Evolutionary conservation across 2,113 vertebrate genomes (phyloP), one percentile per base, ranked within the genome.

Genomic region (Dasyprocta punctata): DNA sequence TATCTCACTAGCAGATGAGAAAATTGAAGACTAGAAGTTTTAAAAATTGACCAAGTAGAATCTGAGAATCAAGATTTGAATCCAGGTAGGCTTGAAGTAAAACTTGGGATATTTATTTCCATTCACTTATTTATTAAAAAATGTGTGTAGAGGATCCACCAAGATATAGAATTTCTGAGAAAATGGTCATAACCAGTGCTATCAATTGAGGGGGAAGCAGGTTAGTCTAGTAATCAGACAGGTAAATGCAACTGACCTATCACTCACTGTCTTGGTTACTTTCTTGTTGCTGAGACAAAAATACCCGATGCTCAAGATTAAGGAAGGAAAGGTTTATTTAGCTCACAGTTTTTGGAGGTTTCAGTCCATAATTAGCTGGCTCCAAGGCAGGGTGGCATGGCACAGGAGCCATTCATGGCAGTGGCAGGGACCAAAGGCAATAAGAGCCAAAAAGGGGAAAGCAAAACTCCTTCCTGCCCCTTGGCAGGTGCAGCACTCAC

Each of bases 71-170:
- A 92, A 90, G 71, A 87, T 44, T 69, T 6, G 4, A 87, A 87
- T 67, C 4, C 28, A 86, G 84, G 38, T 38, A 73, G 3, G 1
- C 28, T 41, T 92, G 17, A 96, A 24, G 28, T 92, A 90, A 89
- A 96, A 84, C 9, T 10, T 97, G 10, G 33, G 44, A 3, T 49
- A 22, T 96, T 49, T 78, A 49, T 78, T 96, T 54, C 7, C 75
- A 56, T 78, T 77, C 60, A 80, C 22, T 78, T 52, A 52, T 61
- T 88, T 65, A 88, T 41, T 96, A 26, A 91, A 60, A 92, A 85
- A 38, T 83, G 80, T 73, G 84, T 96, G 30, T 67, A 52, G 47
- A 92, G 38, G 44, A 58, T 28, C 3, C 41, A 78, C 16, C 63
- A 82, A 87, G 24, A 38, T 38, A 61, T 1, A 94, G 60, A 83